phyloP scores from a whole-genome alignment of 1,140 invertebrate species.

The Trichoplusia ni region DNA sequence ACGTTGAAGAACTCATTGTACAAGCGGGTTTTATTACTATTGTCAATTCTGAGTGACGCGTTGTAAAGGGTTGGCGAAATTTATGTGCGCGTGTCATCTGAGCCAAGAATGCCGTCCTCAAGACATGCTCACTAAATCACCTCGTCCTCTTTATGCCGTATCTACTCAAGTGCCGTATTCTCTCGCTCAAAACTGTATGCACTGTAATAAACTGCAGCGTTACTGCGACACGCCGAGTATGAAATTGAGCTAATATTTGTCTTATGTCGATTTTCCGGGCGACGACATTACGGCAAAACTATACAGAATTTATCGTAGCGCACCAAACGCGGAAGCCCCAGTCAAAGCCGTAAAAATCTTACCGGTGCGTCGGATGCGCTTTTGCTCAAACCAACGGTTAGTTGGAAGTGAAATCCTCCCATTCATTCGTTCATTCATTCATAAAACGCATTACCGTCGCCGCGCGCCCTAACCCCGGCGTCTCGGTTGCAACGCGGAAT shows the following conservation, averaged over 20 bases:
- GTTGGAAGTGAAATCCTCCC: conserved; percentile 66
- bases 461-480: conserved; percentile 52
- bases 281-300: conserved; percentile 35
- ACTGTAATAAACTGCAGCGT: conserved; percentile 52
- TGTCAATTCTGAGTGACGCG: conserved; percentile 15
- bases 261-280: conserved; percentile 27
- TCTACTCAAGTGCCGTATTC: conserved; percentile 35
- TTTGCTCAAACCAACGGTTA: conserved; percentile 63
- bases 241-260: conserved; percentile 56
- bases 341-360: conserved; percentile 45
- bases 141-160: conserved; percentile 16
- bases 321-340: conserved; percentile 13
- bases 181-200: conserved; percentile 52
- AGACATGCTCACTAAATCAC: conserved; percentile 24
- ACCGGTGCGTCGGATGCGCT: conserved; percentile 43
- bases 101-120: conserved; percentile 11
- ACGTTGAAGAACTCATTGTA: neutral
- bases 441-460: conserved; percentile 70
- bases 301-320: conserved; percentile 42
- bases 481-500: conserved; percentile 58
- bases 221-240: conserved; percentile 33
- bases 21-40: conserved; percentile 6
- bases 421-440: conserved; percentile 75
- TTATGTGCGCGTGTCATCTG: conserved; percentile 12
- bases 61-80: conserved; percentile 5